Evolutionary conservation across 1,140 invertebrate genomes (phyloP).

Genomic region (Pararge aegeria): DNA sequence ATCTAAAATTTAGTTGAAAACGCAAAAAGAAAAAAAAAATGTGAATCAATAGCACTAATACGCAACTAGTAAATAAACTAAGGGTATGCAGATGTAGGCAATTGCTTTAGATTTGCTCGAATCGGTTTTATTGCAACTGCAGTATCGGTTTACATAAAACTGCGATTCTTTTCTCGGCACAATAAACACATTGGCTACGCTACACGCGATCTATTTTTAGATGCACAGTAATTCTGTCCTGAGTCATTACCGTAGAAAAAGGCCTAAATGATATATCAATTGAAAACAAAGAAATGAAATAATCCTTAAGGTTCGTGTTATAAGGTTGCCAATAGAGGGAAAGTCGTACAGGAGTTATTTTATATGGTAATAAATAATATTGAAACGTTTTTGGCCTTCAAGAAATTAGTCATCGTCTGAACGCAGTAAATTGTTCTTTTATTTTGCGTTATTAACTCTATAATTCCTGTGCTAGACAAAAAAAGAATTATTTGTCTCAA

Average conservation of each 20-base stretch:
- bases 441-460: slow-evolving; percentile 18
- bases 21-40: no score
- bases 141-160: slow-evolving; percentile 28
- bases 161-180: slow-evolving; percentile 25
- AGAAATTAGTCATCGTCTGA: slow-evolving; percentile 70
- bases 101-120: slow-evolving; percentile 5
- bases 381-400: slow-evolving; percentile 73
- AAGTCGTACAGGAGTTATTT: slow-evolving; percentile 48
- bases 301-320: slow-evolving; percentile 30
- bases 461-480: slow-evolving; percentile 28
- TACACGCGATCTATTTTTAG: slow-evolving; percentile 54
- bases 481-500: no score
- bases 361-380: slow-evolving; percentile 77
- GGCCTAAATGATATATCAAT: slow-evolving; percentile 58
- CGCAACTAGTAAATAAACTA: neutral
- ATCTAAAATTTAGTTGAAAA: no score
- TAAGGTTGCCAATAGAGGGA: slow-evolving; percentile 39
- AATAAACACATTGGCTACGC: slow-evolving; percentile 29
- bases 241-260: slow-evolving; percentile 65
- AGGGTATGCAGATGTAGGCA: neutral
- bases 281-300: slow-evolving; percentile 33
- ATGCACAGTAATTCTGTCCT: slow-evolving; percentile 54
- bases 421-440: slow-evolving; percentile 62
- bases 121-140: slow-evolving; percentile 21
- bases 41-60: no score